Conservation (phyloP, 2,797 vertebrate genomes). For the Cynodonichthys magdalenae region DNA sequence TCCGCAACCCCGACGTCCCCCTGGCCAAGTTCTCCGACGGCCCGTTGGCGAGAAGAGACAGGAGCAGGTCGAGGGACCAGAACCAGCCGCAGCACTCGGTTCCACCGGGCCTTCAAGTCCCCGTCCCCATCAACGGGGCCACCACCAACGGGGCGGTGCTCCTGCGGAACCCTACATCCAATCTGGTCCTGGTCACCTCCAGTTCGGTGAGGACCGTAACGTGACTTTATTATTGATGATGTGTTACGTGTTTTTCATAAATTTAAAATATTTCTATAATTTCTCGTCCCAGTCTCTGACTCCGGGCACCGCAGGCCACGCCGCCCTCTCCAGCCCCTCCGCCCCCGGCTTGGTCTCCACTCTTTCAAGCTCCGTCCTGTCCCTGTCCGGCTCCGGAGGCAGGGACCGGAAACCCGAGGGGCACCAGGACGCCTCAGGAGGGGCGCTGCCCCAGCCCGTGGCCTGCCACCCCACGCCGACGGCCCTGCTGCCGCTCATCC, state of each 20-base stretch:
- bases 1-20: conserved; percentile 91
- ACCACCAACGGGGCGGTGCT: conserved; percentile 81
- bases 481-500: conserved; percentile 90
- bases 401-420: conserved; percentile 79
- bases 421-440: conserved; percentile 74
- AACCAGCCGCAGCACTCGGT: conserved; percentile 69
- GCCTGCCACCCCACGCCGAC: conserved; percentile 93
- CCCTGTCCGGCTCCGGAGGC: conserved; percentile 73
- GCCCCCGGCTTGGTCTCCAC: conserved; percentile 60
- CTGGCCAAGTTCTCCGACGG: conserved; percentile 81
- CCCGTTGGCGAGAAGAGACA: conserved; percentile 70
- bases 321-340: conserved; percentile 71
- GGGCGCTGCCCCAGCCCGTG: conserved; percentile 87
- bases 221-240: not conserved
- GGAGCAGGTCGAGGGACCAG: conserved; percentile 76
- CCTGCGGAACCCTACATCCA: conserved; percentile 79
- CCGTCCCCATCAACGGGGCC: conserved; percentile 87
- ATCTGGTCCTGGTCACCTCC: conserved; percentile 82
- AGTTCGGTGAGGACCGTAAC: conserved; percentile 61
- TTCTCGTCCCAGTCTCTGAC: conserved; percentile 71
- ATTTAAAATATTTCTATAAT: not conserved
- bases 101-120: conserved; percentile 79
- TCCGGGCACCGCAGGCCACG: conserved; percentile 65
- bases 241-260: not conserved
- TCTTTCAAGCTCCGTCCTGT: conserved; percentile 57